Base-by-base conservation (phyloP, 2,888 invertebrate genomes). In the Scrobipalpa costella region DNA sequence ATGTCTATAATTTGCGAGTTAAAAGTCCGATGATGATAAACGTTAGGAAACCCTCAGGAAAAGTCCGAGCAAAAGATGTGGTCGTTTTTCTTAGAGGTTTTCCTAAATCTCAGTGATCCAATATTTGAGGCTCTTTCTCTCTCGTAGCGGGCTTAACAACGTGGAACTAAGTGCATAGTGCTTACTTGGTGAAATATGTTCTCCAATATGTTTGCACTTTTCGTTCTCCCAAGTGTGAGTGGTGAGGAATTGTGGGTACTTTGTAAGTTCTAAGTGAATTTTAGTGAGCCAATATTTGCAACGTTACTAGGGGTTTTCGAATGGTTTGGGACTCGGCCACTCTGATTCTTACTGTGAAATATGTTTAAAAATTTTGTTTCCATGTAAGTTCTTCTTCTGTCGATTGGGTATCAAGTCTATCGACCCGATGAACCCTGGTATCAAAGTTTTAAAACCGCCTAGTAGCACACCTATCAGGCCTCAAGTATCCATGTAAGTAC, bases 231-330 rank as follows among this genome's bases (percentile, higher is more conserved):
- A 27, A 27, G 2, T 15, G 9, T 6, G 15, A 44, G n/a, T 44
- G 44, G n/a, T 7, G n/a, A 44, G 6, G 40, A 40, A 7, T 40
- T 40, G 40, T 40, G 8, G 40, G 44, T 44, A 44, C 15, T 44
- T 44, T 44, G 15, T 44, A 15, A 44, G n/a, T 15, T 38, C 13
- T 21, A 63, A 57, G 64, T 62, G 66, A 69, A 69, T 63, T 69
- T 73, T 73, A 77, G 79, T 75, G 80, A 82, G 75, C 80, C 75
- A 85, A 85, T 85, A 85, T 86, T 85, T 84, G 77, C 80, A 70
- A 75, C 80, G 66, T 13, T 52, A 69, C 68, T 66, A 70, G 74
- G 68, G 63, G 64, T 70, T 67, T 68, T 62, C 67, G 75, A 83
- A 83, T 77, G 82, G 75, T 63, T 74, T 75, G 75, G 73, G 80